Conservation (phyloP, 2,888 invertebrate species). For the Camponotus fellah region DNA sequence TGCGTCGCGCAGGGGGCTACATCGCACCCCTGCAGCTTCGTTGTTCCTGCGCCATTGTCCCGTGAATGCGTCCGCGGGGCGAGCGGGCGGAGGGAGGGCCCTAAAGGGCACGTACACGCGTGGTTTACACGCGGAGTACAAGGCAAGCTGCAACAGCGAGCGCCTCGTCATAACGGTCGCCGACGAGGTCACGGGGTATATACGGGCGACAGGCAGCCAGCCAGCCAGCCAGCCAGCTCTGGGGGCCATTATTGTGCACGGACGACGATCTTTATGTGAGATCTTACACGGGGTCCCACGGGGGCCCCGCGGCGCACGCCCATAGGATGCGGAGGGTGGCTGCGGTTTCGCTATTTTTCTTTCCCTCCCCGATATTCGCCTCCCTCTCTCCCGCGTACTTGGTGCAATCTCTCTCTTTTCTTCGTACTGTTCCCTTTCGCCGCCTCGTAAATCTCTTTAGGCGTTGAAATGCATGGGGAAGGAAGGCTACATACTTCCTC, state of each 20-base stretch:
- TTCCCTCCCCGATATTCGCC: conserved; percentile 60
- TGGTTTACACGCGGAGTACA: conserved; percentile 63
- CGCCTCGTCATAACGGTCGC: conserved; percentile 83
- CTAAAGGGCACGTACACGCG: conserved; percentile 69
- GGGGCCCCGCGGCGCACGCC: conserved; percentile 82
- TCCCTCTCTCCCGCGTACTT: conserved; percentile 51
- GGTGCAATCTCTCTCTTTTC: conserved; percentile 51
- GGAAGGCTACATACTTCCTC: conserved; percentile 43
- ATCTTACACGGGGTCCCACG: conserved; percentile 81
- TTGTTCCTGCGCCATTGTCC: conserved; percentile 72
- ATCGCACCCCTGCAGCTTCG: conserved; percentile 74
- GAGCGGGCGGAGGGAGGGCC: conserved; percentile 58
- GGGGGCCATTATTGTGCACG: conserved; percentile 79
- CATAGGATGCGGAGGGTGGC: conserved; percentile 81
- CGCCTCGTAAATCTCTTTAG: conserved; percentile 81
- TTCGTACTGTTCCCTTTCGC: conserved; percentile 56
- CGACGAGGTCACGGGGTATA: conserved; percentile 78
- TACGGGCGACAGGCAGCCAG: conserved; percentile 77
- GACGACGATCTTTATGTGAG: conserved; percentile 83
- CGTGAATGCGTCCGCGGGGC: conserved; percentile 57
- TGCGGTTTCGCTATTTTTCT: conserved; percentile 81
- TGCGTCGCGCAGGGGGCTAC: conserved; percentile 67
- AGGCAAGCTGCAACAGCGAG: conserved; percentile 76
- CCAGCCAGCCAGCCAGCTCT: conserved; percentile 53
- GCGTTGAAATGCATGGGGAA: conserved; percentile 76